Evolutionary conservation across 2,797 vertebrate species (phyloP).

Genomic region (Eutrigla gurnardus): DNA sequence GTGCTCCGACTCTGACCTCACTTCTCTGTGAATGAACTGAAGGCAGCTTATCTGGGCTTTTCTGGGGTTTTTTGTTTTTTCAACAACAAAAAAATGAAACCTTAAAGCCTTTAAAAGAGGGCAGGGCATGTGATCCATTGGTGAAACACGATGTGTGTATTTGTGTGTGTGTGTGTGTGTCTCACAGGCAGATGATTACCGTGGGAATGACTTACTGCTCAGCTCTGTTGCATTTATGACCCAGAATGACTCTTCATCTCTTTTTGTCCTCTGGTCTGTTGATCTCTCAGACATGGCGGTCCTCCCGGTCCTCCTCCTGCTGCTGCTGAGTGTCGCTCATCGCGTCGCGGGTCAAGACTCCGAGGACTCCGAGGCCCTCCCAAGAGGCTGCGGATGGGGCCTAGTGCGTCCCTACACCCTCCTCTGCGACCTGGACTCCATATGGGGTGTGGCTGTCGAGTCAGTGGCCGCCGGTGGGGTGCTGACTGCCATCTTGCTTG

Average conservation of each 20-base stretch:
- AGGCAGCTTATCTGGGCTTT: conserved; percentile 26
- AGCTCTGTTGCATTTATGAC: conserved; percentile 45
- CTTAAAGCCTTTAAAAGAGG: conserved; percentile 22
- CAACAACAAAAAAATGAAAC: conserved; percentile 19
- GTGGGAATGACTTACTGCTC: conserved; percentile 54
- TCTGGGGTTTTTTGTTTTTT: conserved; percentile 34
- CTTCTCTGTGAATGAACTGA: conserved; percentile 19
- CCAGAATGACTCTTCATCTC: conserved; percentile 42
- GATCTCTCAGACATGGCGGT: conserved; percentile 77
- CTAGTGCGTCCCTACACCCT: conserved; percentile 90
- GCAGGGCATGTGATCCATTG: conserved; percentile 5
- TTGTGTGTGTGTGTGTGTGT: conserved; percentile 51
- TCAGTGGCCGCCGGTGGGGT: conserved; percentile 89
- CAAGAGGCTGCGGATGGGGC: conserved; percentile 92
- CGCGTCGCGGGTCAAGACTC: conserved; percentile 75
- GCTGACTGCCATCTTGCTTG: conserved; percentile 88
- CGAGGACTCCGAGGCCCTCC: conserved; percentile 85
- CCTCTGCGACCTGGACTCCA: conserved; percentile 94
- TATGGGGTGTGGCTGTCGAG: conserved; percentile 96
- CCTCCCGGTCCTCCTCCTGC: conserved; percentile 74
- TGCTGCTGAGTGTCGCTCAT: conserved; percentile 82
- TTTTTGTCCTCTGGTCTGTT: conserved; percentile 48
- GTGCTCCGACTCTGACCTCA: conserved; percentile 11
- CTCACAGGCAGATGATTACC: conserved; percentile 47
- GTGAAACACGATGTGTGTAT: conserved; percentile 34